Evolutionary conservation across 2,888 invertebrate species (phyloP).

Genomic region (Tiliacea aurago): DNA sequence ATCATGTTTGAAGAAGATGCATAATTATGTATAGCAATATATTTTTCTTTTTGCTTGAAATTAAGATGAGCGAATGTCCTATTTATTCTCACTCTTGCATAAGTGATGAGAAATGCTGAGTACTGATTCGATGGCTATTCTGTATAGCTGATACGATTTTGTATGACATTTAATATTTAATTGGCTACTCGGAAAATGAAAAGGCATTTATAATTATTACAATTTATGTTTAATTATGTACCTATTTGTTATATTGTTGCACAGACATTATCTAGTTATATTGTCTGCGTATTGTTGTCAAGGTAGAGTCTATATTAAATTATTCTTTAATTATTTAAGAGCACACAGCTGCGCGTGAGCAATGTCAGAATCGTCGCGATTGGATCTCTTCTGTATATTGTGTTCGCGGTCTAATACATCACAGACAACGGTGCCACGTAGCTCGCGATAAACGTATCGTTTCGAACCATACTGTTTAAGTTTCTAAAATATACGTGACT

Average conservation of each 20-base stretch:
- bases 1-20: slow-evolving; percentile 78
- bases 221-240: slow-evolving; percentile 80
- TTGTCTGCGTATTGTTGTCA: slow-evolving; percentile 76
- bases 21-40: slow-evolving; percentile 85
- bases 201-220: slow-evolving; percentile 87
- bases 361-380: slow-evolving; percentile 63
- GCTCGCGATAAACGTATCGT: slow-evolving; percentile 60
- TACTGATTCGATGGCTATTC: slow-evolving; percentile 72
- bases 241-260: slow-evolving; percentile 82
- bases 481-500: slow-evolving; percentile 64
- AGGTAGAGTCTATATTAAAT: slow-evolving; percentile 88
- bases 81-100: slow-evolving; percentile 78
- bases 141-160: slow-evolving; percentile 69
- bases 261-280: slow-evolving; percentile 46
- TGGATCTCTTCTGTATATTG: slow-evolving; percentile 68
- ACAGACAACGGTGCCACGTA: slow-evolving; percentile 41
- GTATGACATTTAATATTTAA: slow-evolving; percentile 78
- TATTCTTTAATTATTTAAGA: slow-evolving; percentile 84
- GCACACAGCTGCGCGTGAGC: slow-evolving; percentile 70
- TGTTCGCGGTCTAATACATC: slow-evolving; percentile 53
- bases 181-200: slow-evolving; percentile 78
- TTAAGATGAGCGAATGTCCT: slow-evolving; percentile 76
- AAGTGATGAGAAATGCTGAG: slow-evolving; percentile 72
- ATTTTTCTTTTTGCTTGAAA: slow-evolving; percentile 80
- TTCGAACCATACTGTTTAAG: slow-evolving; percentile 64